Evolutionary conservation across 2,113 vertebrate species (phyloP).

Genomic region (Trogon surrucura): DNA sequence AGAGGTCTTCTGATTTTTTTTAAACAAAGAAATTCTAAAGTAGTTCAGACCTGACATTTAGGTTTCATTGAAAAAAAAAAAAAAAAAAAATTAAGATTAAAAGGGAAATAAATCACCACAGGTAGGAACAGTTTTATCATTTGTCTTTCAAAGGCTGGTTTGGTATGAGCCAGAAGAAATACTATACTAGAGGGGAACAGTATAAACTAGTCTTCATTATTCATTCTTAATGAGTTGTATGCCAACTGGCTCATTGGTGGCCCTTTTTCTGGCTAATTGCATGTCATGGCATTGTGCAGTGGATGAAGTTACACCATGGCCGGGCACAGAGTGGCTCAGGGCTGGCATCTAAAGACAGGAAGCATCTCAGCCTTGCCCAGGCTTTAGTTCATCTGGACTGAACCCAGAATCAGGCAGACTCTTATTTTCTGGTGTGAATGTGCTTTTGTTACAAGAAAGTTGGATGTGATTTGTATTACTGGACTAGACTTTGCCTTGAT

Average conservation of each 20-base stretch:
- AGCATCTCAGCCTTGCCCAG: neutral
- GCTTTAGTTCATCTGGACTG: neutral
- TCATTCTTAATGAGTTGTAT: neutral
- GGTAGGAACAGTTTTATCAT: constrained; percentile 28
- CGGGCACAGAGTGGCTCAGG: neutral
- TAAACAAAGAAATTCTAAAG: neutral
- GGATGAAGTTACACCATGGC: neutral
- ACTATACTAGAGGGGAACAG: neutral
- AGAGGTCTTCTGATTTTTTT: neutral
- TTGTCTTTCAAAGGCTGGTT: neutral
- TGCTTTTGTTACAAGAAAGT: constrained; percentile 12
- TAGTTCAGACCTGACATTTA: constrained; percentile 3
- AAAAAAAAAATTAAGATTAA: neutral
- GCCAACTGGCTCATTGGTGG: neutral
- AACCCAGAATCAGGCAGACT: neutral
- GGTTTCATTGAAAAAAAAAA: neutral
- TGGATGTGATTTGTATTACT: constrained; percentile 53
- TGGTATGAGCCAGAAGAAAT: neutral
- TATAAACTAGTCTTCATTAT: neutral
- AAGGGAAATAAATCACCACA: neutral
- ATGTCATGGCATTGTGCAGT: neutral
- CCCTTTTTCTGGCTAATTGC: neutral
- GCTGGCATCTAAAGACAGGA: neutral
- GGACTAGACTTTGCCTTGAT: constrained; percentile 33
- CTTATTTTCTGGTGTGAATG: neutral